Evolutionary conservation across 2,888 invertebrate genomes (phyloP), one percentile per base, ranked within the genome.

Genomic region (Cyaniris semiargus): DNA sequence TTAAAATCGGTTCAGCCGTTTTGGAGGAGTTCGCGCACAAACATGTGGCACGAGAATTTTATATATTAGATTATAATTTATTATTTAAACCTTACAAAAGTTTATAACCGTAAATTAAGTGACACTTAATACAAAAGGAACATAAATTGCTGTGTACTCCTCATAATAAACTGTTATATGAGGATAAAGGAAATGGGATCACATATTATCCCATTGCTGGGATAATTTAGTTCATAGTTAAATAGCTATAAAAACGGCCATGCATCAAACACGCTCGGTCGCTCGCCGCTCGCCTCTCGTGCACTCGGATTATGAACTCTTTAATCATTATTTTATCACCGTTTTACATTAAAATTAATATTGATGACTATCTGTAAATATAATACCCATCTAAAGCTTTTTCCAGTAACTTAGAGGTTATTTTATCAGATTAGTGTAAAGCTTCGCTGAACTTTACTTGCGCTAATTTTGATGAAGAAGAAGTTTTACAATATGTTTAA

Each of bases 191-290:
- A 74, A 74, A 74, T 74, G 53, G 53, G 21, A 27, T 7, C 74
- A 27, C 48, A 53, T 74, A 74, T 53, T 15, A 48, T 48, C 23
- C 84, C 83, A 83, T 84, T 85, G 82, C 83, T 84, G 85, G 81
- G 84, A 80, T 82, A 86, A 87, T 86, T 85, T 86, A 87, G 84
- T 87, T 84, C 86, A 85, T 86, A 87, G 87, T 86, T 85, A 87
- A 88, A 88, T 84, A 87, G 85, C 83, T 87, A 86, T 86, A 88
- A 90, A 90, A 89, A 88, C 84, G 83, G 85, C 80, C 88, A 88
- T 91, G 89, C 85, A 90, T 91, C 90, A 90, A 90, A 82, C 86
- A 87, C 89, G 89, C 88, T 83, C 90, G 90, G 90, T 88, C 89
- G 88, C 86, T 79, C 82, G 83, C 80, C 81, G 80, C 81, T 78